Percentiles rank a stretch among this genome's conserved stretches.
Evolutionary conservation across 2,797 vertebrate genomes (phyloP).

Genomic region (Oceanodroma leucorhoa): DNA sequence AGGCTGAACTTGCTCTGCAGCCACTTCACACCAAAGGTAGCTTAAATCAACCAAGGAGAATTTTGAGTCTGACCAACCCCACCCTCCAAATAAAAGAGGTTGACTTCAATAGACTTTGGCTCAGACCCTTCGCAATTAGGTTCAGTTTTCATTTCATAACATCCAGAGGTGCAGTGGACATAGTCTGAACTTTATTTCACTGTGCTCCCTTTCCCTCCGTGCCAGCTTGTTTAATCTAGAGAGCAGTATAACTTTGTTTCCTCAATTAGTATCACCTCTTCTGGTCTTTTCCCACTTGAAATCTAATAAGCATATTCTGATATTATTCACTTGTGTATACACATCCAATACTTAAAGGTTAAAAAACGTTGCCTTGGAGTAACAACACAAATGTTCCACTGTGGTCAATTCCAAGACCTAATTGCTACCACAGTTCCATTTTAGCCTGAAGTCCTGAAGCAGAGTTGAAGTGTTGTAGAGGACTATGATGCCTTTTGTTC

Average conservation of each 20-base stretch:
- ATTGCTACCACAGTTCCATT: not conserved
- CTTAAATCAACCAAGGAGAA: not conserved
- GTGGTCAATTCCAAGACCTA: not conserved
- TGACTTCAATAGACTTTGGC: not conserved
- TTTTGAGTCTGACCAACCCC: not conserved
- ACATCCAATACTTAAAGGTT: not conserved
- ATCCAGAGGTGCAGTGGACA: not conserved
- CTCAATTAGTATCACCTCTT: not conserved
- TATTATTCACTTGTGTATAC: not conserved
- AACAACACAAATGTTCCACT: not conserved
- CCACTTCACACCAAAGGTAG: not conserved
- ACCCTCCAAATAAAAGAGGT: not conserved
- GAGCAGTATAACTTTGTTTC: not conserved
- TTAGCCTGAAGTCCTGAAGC: not conserved
- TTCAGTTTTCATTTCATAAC: not conserved
- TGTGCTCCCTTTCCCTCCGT: not conserved
- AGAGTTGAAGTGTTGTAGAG: not conserved
- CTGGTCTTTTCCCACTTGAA: not conserved
- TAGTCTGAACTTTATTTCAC: not conserved
- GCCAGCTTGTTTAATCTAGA: not conserved
- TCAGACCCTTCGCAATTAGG: not conserved
- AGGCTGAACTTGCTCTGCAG: not conserved
- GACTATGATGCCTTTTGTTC: not conserved
- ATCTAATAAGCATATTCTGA: not conserved
- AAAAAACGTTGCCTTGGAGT: not conserved